Evolutionary conservation across 2,888 invertebrate species (phyloP), one percentile per base, ranked within the genome.

Genomic region (Petrolisthes cinctipes): DNA sequence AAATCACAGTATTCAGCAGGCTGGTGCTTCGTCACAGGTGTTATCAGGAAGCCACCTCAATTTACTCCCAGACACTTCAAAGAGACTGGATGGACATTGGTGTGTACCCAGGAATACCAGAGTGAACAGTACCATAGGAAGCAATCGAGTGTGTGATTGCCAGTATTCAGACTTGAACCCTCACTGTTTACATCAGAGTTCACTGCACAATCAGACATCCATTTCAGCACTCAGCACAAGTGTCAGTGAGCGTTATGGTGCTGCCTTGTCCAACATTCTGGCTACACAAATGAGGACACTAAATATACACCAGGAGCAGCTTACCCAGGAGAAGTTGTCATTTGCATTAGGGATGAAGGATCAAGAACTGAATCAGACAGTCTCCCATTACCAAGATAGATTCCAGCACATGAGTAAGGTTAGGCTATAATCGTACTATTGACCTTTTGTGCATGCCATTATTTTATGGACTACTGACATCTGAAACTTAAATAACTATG

Each of bases 251-350:
- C 66, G 76, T n/a, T 81, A 80, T 53, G 87, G 54, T 4, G 57
- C 61, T 61, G 81, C 79, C 56, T 51, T 84, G 54, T 81, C 84
- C 14, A 66, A 54, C 14, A 51, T 84, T n/a, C 20, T 87, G 6
- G 54, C 80, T 4, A 53, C 81, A 17, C 87, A 87, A 14, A 37
- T 87, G 9, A 75, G 53, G 57, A 51, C 82, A 5, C 84, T 87
- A 57, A 83, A 87, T 9, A 68, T 73, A 5, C 87, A 87, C n/a
- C 83, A 87, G 20, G 84, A 87, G 14, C 84, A 87, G 7, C 20
- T 84, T 5, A 80, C 56, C 54, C 80, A 75, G 75, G 87, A 81
- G 68, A 84, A 84, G 57, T 9, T 81, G 2, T 66, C 51, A 5
- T 23, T 84, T 14, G 81, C 80, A 4, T 14, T 81, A 17, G 23